Conservation (phyloP, 2,888 invertebrate genomes). For the Chelonus formosanus region DNA sequence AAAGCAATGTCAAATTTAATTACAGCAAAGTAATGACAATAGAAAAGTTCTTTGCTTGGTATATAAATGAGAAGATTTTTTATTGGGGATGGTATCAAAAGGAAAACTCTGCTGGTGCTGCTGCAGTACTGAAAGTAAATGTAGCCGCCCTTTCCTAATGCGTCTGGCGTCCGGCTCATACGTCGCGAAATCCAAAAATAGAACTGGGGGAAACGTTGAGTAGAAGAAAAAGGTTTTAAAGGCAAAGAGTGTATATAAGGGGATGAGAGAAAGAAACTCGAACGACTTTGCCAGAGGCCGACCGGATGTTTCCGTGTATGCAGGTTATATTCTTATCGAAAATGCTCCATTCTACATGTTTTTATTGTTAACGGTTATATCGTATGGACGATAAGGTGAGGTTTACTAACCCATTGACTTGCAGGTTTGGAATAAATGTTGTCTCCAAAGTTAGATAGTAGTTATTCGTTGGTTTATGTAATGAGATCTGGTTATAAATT, state of each 20-base stretch:
- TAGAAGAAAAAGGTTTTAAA: conserved; percentile 24
- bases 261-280: conserved; percentile 5
- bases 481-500: no score
- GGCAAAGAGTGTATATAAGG: conserved; percentile 16
- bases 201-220: conserved; percentile 26
- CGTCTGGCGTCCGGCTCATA: conserved; percentile 29
- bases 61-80: not conserved
- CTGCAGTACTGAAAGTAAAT: conserved; percentile 29
- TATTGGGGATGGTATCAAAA: conserved; percentile 13
- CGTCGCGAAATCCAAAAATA: conserved; percentile 35
- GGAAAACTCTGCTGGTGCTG: conserved; percentile 22
- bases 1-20: conserved; percentile 25
- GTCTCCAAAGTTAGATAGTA: no score
- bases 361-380: conserved; percentile 4
- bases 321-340: conserved; percentile 3
- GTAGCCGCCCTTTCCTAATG: conserved; percentile 28
- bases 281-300: conserved; percentile 27
- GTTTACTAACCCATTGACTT: no score
- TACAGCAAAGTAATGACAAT: conserved; percentile 17
- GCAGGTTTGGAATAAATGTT: no score
- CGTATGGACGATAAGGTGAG: no score
- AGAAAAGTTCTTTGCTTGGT: conserved; percentile 13
- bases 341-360: conserved; percentile 37
- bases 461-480: no score
- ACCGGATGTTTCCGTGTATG: conserved; percentile 39